Evolutionary conservation across 1,140 invertebrate species (phyloP).

Genomic region (Orussus abietinus): DNA sequence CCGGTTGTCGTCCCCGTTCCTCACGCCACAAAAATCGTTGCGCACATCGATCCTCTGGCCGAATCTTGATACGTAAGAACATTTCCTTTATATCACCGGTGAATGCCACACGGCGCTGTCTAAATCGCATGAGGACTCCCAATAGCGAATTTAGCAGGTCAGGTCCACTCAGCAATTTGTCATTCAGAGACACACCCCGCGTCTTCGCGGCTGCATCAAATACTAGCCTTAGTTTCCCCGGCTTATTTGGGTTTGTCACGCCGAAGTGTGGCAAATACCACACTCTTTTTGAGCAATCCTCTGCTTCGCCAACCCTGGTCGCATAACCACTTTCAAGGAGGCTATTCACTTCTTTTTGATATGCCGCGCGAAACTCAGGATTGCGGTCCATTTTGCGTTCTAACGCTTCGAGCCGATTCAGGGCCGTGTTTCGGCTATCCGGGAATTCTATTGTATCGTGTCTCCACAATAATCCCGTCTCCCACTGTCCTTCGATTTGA

Average conservation of each 20-base stretch:
- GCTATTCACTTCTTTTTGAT: neutral
- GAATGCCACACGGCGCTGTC: constrained; percentile 22
- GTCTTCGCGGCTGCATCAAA: constrained; percentile 28
- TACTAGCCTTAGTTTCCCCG: constrained; percentile 25
- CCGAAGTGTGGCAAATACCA: constrained; percentile 34
- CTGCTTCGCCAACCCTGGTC: neutral
- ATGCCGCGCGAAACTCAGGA: constrained; percentile 5
- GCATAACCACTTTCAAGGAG: neutral
- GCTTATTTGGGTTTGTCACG: constrained; percentile 26
- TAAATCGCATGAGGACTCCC: constrained; percentile 32
- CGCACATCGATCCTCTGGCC: constrained; percentile 19
- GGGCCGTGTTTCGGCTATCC: constrained; percentile 22
- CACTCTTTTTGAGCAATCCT: neutral
- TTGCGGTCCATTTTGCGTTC: constrained; percentile 12
- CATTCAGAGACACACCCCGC: constrained; percentile 25
- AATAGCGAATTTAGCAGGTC: constrained; percentile 26
- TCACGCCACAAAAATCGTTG: constrained; percentile 31
- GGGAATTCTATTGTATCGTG: constrained; percentile 2
- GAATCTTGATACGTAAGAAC: constrained; percentile 33
- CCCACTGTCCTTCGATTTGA: too few species aligned
- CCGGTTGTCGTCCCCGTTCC: constrained; percentile 1
- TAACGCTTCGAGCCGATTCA: constrained; percentile 19
- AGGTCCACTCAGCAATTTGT: constrained; percentile 26
- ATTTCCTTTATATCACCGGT: constrained; percentile 38
- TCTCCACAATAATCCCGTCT: neutral